These are phyloP conservation scores for Rhadinocentrus ornatus DNA, from an alignment of 2,797 vertebrate species.

Conservation along the genomic window DNA sequence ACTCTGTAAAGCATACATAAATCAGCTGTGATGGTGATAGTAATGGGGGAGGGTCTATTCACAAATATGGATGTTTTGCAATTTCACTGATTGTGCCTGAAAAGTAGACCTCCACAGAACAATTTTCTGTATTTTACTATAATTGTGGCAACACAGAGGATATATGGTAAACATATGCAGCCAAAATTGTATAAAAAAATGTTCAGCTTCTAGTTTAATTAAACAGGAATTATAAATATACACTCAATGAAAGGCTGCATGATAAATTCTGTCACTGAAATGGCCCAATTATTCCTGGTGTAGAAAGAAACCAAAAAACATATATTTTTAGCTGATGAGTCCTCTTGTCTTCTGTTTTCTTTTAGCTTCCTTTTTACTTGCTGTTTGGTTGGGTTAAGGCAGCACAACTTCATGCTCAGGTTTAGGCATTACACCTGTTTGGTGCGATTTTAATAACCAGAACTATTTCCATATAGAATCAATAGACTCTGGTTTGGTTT, in stretches of 20 bases:
- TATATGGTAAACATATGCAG: constrained; percentile 1
- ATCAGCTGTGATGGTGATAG: constrained; percentile 52
- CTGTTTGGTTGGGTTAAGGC: background rate
- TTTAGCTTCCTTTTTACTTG: background rate
- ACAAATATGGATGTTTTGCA: constrained; percentile 22
- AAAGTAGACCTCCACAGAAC: constrained; percentile 42
- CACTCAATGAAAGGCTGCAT: background rate
- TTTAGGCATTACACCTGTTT: background rate
- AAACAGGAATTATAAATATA: background rate
- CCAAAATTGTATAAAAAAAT: background rate
- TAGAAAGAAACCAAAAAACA: background rate
- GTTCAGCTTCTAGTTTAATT: background rate
- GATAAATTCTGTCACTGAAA: background rate
- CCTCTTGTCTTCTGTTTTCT: background rate
- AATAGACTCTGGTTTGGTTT: background rate
- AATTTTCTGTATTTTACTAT: constrained; percentile 40
- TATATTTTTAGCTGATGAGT: background rate
- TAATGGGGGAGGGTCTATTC: constrained; percentile 37
- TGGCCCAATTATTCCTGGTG: background rate
- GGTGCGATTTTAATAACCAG: background rate
- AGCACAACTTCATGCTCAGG: background rate
- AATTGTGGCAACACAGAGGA: constrained; percentile 5
- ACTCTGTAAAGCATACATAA: constrained; percentile 58
- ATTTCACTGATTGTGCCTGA: constrained; percentile 43
- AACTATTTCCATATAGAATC: background rate